Base-by-base conservation (phyloP, 2,797 vertebrate species). In the Siniperca undulata region DNA sequence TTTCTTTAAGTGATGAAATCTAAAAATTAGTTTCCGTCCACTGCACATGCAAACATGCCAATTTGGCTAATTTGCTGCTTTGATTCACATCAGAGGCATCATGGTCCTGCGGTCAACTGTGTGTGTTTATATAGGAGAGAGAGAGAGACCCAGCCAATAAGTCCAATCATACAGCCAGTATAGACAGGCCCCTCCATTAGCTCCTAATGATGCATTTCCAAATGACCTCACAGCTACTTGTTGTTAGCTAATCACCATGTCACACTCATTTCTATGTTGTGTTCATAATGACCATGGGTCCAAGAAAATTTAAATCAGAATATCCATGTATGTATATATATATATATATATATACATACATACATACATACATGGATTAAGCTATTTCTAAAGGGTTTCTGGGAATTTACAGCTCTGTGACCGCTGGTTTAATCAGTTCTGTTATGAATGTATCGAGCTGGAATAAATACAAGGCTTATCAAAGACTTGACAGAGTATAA, bases 151-250 rank as follows among this genome's bases (percentile, higher is more conserved):
- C 22, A 19, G 86, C 86, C 86, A 89, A 78, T 62, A 55, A 81
- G 77, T 77, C 73, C 77, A 75, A 62, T 50, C 44, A n/a, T 62
- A 81, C 75, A 89, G 89, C 89, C 90, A 94, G 80, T 70, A 74
- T 52, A 91, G 92, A 94, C 87, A 81, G 75, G 80, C 83, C 73
- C 81, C 77, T 86, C 85, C 87, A 93, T 94, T 94, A 89, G 81
- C 87, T 84, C 72, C 85, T 62, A 94, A 90, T 77, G 17, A 92
- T 67, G 87, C 90, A 90, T 87, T 89, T 90, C 86, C 74, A 83
- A 91, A 83, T 77, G 85, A 90, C 86, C 82, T 86, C 70, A 81
- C 71, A 73, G 78, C 86, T 80, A 90, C 83, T 30, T 75, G 59
- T 50, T 66, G 55, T 74, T 55, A 74, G 78, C 82, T 46, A 74